A percentile compares a stretch with the other conserved stretches of the same genome.
Evolutionary conservation across 2,888 invertebrate genomes (phyloP).

Genomic region (Lycophotia porphyrea): DNA sequence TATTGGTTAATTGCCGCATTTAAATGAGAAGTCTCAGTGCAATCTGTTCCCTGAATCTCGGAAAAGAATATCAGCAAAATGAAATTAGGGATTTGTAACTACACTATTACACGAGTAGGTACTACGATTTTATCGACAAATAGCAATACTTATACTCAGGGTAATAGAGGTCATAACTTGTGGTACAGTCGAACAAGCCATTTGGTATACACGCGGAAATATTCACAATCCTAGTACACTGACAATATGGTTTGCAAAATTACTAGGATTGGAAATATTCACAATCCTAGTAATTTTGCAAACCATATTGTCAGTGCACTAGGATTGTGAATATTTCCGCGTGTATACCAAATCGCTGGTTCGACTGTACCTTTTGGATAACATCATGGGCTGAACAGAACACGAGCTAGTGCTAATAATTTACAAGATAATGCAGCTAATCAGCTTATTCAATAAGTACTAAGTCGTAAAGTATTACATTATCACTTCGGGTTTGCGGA

Average conservation of each 20-base stretch:
- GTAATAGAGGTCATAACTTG: neutral
- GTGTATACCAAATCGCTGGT: too few relatives aligned
- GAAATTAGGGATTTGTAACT: neutral
- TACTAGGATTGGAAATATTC: too few relatives aligned
- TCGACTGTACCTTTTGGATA: slow-evolving; percentile 6
- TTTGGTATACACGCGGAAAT: too few relatives aligned
- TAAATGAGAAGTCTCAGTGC: neutral
- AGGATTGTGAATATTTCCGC: too few relatives aligned
- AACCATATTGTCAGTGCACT: too few relatives aligned
- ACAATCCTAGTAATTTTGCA: too few relatives aligned
- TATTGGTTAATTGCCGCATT: neutral
- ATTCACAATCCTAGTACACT: too few relatives aligned
- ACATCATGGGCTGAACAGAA: slow-evolving; percentile 43
- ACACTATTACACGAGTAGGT: neutral
- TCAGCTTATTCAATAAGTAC: slow-evolving; percentile 36
- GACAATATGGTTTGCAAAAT: too few relatives aligned
- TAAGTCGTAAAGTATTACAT: slow-evolving; percentile 26
- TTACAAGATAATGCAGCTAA: slow-evolving; percentile 19
- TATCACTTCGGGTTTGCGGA: neutral
- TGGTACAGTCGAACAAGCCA: too few relatives aligned
- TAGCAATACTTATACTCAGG: neutral
- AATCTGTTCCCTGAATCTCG: neutral
- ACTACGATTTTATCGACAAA: neutral
- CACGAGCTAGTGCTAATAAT: slow-evolving; percentile 42
- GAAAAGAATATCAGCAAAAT: neutral